Evolutionary conservation across 1,140 invertebrate genomes (phyloP), one percentile per base, ranked within the genome.

Genomic region (Euglossa dilemma): DNA sequence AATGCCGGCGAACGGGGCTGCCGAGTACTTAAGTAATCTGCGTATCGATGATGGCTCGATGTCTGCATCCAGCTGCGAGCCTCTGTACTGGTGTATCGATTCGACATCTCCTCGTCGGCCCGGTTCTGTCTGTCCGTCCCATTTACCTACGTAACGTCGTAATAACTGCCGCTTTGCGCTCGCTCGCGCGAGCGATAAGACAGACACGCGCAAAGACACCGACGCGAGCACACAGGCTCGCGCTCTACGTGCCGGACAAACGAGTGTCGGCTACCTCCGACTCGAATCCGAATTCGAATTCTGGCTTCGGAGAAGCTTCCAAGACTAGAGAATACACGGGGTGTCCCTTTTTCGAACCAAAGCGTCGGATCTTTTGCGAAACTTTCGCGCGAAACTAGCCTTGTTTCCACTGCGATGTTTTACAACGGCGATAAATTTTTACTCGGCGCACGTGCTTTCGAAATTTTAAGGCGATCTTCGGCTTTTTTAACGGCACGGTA

Each of bases 121-220:
- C 18, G 50, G n/a, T 54, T 78, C 16, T 61, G 80, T 82, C 85
- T 76, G 84, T 80, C 66, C 47, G 50, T 54, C 67, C 66, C 59
- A 88, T 88, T 82, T 89, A 69, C 79, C 80, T 36, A 47, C 66
- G 61, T 85, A 84, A 84, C 80, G 81, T 76, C 81, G 56, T 82
- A 85, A 89, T 88, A 80, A 88, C 80, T 54, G 66, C 57, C 64
- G 72, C 64, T 88, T 80, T 64, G 16, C 43, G 28, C 63, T 76
- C 64, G 71, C 57, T 76, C 64, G 71, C 57, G 59, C 69, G 59
- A 43, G 3, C 45, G 67, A 72, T 54, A 67, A 61, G 57, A 16
- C 36, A 50, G 52, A 72, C 61, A 59, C 8, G 56, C 47, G 8
- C 25, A 56, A 61, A 54, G 59, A 45, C 61, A 71, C 59, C 52